These are phyloP conservation scores for Lasioglossum lativentre DNA, from an alignment of 2,888 invertebrate species.

Conservation along the genomic window DNA sequence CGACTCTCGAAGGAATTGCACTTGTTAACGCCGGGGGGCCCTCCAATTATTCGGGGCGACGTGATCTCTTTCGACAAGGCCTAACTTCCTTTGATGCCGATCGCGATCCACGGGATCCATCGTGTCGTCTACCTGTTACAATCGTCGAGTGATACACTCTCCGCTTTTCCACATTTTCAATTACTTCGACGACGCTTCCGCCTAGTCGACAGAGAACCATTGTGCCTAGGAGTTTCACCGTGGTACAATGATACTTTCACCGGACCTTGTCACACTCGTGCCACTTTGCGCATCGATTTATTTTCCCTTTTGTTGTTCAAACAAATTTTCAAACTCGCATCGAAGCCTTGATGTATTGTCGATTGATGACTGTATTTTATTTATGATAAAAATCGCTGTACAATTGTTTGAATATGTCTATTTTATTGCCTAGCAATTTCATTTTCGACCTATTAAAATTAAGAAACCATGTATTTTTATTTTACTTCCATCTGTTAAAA, in stretches of 20 bases:
- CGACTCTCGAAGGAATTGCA: slow-evolving; percentile 14
- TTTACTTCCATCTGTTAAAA: no score
- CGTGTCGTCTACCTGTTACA: background rate
- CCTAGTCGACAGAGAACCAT: background rate
- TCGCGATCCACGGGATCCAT: background rate
- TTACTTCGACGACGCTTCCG: background rate
- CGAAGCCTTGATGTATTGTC: background rate
- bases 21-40: slow-evolving; percentile 28
- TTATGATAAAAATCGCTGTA: background rate
- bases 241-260: background rate
- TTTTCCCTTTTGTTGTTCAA: background rate
- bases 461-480: no score
- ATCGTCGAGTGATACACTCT: background rate
- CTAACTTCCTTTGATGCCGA: slow-evolving; percentile 1
- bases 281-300: background rate
- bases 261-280: background rate
- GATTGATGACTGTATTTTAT: background rate
- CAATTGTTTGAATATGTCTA: no score
- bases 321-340: background rate
- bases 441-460: no score
- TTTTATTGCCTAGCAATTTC: no score
- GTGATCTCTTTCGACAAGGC: slow-evolving; percentile 6
- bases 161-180: background rate
- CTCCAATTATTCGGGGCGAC: slow-evolving; percentile 17
- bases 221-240: background rate